Percentiles rank a stretch among this genome's conserved stretches.
phyloP scores from a whole-genome alignment of 2,797 vertebrate genomes.

The Pangasius djambal region DNA sequence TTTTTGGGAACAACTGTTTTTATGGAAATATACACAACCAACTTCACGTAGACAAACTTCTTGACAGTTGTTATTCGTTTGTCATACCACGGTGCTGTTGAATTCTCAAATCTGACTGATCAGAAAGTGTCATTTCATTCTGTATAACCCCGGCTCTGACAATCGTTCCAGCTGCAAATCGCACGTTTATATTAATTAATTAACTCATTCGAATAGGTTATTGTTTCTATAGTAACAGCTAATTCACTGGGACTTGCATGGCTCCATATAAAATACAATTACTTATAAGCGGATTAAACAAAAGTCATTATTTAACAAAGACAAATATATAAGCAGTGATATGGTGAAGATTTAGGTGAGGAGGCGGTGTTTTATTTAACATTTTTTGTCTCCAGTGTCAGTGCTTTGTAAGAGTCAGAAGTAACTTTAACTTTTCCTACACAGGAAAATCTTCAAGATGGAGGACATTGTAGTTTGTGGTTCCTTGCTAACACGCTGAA shows the following conservation, averaged over 20 bases:
- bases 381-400: too few relatives aligned
- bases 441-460: neutral
- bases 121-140: neutral
- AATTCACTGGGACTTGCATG: neutral
- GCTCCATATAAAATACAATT: neutral
- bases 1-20: neutral
- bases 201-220: neutral
- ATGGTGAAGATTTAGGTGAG: neutral
- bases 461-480: neutral
- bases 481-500: neutral
- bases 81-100: neutral
- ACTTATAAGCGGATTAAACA: neutral
- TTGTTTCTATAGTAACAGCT: neutral
- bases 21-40: neutral
- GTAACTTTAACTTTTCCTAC: neutral
- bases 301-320: neutral
- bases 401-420: neutral
- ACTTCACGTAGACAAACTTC: neutral
- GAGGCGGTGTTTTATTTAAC: neutral
- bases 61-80: neutral
- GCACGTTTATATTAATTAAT: neutral
- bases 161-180: neutral
- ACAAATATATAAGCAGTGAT: neutral
- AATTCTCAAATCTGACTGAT: slow-evolving; percentile 1
- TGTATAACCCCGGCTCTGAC: neutral